phyloP scores from a whole-genome alignment of 2,888 invertebrate species.

The Hecatera dysodea region DNA sequence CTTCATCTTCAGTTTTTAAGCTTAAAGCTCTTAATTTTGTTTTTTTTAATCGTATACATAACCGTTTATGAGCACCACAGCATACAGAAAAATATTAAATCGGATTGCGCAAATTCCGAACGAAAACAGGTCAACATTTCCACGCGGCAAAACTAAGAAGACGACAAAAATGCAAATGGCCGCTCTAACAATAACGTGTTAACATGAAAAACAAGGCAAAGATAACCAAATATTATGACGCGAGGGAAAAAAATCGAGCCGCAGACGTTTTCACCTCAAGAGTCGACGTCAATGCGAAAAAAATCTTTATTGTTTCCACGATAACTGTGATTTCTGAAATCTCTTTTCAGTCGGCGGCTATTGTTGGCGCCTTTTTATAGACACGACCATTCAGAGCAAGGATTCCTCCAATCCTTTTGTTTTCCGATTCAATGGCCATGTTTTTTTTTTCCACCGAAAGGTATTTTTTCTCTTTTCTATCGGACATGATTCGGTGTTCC shows the following conservation, averaged over 20 bases:
- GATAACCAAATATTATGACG: conserved; percentile 56
- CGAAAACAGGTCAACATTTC: conserved; percentile 35
- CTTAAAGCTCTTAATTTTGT: too few relatives aligned
- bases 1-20: not conserved
- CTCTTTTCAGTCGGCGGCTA: conserved; percentile 71
- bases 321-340: conserved; percentile 73
- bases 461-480: conserved; percentile 70
- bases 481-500: conserved; percentile 68
- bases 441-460: conserved; percentile 44
- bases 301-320: conserved; percentile 75
- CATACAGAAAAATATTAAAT: conserved; percentile 28
- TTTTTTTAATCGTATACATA: not conserved
- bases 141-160: conserved; percentile 39
- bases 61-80: conserved; percentile 11
- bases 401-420: conserved; percentile 76
- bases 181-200: conserved; percentile 52
- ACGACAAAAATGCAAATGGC: conserved; percentile 59
- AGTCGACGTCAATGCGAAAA: conserved; percentile 55
- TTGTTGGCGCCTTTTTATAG: conserved; percentile 76
- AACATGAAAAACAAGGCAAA: conserved; percentile 54
- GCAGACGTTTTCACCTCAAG: conserved; percentile 55
- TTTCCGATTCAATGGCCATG: conserved; percentile 73
- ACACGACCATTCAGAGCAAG: conserved; percentile 74
- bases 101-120: conserved; percentile 23
- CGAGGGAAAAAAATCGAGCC: conserved; percentile 24